Base-by-base conservation (phyloP, 2,113 vertebrate species). In the Pangasianodon gigas region DNA sequence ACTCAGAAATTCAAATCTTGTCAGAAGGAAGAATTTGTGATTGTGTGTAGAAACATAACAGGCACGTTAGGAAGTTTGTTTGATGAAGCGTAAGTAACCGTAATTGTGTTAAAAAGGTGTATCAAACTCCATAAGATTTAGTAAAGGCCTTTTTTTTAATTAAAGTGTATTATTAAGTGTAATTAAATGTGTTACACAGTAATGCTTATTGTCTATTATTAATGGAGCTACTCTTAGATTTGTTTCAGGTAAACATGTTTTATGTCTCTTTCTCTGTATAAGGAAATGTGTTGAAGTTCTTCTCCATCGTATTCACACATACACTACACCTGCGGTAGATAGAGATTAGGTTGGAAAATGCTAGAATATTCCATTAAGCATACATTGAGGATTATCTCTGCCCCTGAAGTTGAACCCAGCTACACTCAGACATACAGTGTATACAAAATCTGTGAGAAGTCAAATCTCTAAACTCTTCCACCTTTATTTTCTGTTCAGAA, bases 401-500 rank as follows among this genome's bases (percentile, higher is more conserved):
- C 60, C 21, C 6, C 60, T 51, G 6, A 60, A 1, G 58, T 21
- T 60, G 58, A 60, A 60, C 58, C 19, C 58, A 60, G 58, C 6
- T 62, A 62, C 21, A 8, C 21, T 58, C 19, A 67, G 65, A 67
- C 65, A n/a, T 67, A n/a, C 11, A n/a, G 29, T n/a, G n/a, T 67
- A 29, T 67, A 67, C 10, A 67, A 67, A 67, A 67, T 67, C 65
- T 11, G 29, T n/a, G 19, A 67, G 24, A 11, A n/a, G 62, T n/a
- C 67, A 71, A 37, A 37, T 74, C 32, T 37, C 62, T n/a, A 13
- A 67, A 67, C 26, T 65, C 26, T 67, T n/a, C 29, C 9, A n/a
- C 7, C 21, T 60, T 24, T 24, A n/a, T 67, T 16, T 58, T 89
- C 44, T 86, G 69, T 29, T 89, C 60, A 81, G 29, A 86, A 54